Conservation (phyloP, 2,888 invertebrate species). For the Plagiodera versicolora region DNA sequence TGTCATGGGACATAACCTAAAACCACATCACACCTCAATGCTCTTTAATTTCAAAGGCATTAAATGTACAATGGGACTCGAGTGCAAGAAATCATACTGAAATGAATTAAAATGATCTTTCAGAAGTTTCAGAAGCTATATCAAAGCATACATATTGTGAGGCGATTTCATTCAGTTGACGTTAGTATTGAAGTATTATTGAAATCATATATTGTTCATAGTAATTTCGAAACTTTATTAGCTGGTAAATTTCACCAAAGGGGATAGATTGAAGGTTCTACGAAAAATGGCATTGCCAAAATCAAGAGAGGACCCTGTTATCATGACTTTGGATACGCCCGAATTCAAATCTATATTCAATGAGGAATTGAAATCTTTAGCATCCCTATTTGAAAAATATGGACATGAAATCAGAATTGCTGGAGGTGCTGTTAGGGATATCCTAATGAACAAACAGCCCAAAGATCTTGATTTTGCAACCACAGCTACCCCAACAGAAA, state of each 20-base stretch:
- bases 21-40: no score
- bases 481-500: conserved; percentile 91
- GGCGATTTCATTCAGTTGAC: conserved; percentile 19
- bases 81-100: no score
- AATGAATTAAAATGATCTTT: conserved; percentile 2
- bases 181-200: conserved; percentile 17
- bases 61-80: no score
- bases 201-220: conserved; percentile 3
- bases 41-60: no score
- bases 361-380: conserved; percentile 73
- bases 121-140: neutral
- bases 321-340: conserved; percentile 69
- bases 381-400: conserved; percentile 76
- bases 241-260: conserved; percentile 24
- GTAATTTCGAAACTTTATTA: conserved; percentile 18
- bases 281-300: conserved; percentile 49
- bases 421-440: conserved; percentile 93
- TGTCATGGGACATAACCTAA: no score
- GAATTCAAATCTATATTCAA: conserved; percentile 81
- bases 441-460: conserved; percentile 76
- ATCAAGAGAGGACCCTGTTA: conserved; percentile 62
- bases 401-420: conserved; percentile 89
- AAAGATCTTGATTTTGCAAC: conserved; percentile 98
- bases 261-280: conserved; percentile 30
- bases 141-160: conserved; percentile 4